Conservation (phyloP, 2,888 invertebrate species). For the Ramazzottius varieornatus region DNA sequence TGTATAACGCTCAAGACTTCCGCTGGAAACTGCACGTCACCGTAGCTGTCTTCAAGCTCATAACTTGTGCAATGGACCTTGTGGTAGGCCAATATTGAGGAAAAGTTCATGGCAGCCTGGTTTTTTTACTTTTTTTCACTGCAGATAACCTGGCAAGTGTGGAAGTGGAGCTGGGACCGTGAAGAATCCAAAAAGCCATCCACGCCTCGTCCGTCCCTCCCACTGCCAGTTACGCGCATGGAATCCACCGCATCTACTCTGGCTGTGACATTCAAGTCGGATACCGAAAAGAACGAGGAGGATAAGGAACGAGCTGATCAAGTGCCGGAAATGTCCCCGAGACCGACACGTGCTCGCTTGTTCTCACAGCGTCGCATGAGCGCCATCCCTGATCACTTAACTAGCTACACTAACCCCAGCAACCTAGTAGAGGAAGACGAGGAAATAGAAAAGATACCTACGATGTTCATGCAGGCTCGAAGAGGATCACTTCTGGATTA, state of each 20-base stretch:
- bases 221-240: background rate
- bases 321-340: background rate
- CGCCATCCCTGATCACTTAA: background rate
- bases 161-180: background rate
- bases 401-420: background rate
- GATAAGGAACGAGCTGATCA: no score
- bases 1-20: background rate
- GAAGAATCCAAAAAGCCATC: background rate
- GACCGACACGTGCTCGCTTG: background rate
- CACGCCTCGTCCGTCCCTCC: background rate
- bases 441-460: background rate
- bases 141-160: background rate
- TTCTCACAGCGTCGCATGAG: background rate
- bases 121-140: background rate
- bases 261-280: background rate
- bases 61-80: background rate
- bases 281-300: no score
- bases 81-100: background rate
- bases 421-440: background rate
- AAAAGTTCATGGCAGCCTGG: no score
- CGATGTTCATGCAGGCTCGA: background rate
- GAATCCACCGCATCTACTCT: background rate
- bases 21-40: background rate
- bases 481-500: background rate
- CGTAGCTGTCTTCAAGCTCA: background rate